phyloP scores from a whole-genome alignment of 1,140 invertebrate species.

The Wiebesia pumilae region DNA sequence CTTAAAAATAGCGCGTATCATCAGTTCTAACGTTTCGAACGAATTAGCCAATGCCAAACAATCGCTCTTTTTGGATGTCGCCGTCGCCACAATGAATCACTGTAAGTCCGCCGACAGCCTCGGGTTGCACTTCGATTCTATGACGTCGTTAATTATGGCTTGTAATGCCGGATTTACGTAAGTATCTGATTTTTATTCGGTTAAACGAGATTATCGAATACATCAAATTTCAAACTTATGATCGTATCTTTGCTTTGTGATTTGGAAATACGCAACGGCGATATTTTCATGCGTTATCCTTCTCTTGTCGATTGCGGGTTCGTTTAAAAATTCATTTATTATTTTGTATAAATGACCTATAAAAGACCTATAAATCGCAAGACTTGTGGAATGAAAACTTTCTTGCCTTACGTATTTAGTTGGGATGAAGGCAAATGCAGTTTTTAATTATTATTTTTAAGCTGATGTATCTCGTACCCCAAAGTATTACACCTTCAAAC shows the following conservation, averaged over 20 bases:
- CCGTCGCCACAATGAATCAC: neutral
- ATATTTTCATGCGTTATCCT: neutral
- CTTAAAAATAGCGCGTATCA: conserved; percentile 50
- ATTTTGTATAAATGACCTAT: neutral
- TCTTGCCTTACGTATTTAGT: no score
- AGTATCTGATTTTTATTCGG: neutral
- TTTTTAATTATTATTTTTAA: no score
- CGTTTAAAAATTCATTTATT: neutral
- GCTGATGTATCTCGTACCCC: no score
- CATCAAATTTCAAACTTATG: neutral
- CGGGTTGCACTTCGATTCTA: neutral
- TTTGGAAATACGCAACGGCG: neutral
- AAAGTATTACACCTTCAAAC: no score
- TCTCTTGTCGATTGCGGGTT: neutral
- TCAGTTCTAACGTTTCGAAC: neutral
- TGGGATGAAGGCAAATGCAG: no score
- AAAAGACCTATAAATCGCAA: neutral
- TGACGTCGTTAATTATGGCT: conserved; percentile 18
- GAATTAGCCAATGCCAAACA: neutral
- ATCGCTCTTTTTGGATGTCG: neutral
- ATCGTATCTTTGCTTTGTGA: neutral
- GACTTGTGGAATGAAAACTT: neutral
- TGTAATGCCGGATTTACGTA: conserved; percentile 26
- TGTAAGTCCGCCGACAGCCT: neutral
- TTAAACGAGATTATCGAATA: neutral